Percentiles rank a stretch among this genome's conserved stretches.
Conservation (phyloP, 2,888 invertebrate species). For the Catocala fraxini region DNA sequence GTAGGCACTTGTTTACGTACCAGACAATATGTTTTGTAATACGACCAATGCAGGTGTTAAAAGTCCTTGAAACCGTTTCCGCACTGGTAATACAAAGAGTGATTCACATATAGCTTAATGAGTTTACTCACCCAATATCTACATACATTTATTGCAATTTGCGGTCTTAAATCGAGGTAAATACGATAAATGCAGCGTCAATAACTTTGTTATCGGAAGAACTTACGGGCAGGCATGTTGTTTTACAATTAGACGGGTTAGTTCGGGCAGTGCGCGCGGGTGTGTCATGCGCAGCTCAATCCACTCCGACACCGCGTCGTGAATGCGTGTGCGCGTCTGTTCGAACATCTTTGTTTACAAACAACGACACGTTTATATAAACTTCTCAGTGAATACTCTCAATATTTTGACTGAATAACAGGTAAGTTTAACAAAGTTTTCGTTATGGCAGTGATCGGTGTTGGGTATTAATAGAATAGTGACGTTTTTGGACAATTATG, state of each 20-base stretch:
- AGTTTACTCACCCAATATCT: slow-evolving; percentile 7
- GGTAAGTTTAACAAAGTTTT: slow-evolving; percentile 30
- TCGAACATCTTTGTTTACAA: slow-evolving; percentile 59
- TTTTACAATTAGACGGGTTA: slow-evolving; percentile 57
- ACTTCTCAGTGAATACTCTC: slow-evolving; percentile 1
- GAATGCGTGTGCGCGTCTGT: slow-evolving; percentile 44
- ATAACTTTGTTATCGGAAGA: slow-evolving; percentile 39
- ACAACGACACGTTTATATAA: slow-evolving; percentile 40
- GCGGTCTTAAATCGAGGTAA: slow-evolving; percentile 3
- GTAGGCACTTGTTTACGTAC: not conserved
- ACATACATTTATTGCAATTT: slow-evolving; percentile 6
- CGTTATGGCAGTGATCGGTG: not conserved
- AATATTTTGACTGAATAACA: slow-evolving; percentile 14
- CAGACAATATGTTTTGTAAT: not conserved
- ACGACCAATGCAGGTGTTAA: not conserved
- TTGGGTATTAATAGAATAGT: not conserved
- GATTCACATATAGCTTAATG: not conserved
- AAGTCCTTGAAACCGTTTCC: slow-evolving; percentile 1
- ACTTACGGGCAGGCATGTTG: slow-evolving; percentile 29
- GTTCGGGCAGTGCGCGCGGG: slow-evolving; percentile 39
- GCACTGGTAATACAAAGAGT: not conserved
- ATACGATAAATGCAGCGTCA: slow-evolving; percentile 10
- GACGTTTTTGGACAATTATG: slow-evolving; percentile 7
- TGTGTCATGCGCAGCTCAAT: slow-evolving; percentile 43
- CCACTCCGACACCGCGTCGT: slow-evolving; percentile 21